Percentiles rank a stretch among this genome's conserved stretches.
Evolutionary conservation across 2,888 invertebrate genomes (phyloP).

Genomic region (Chrysina gloriosa): DNA sequence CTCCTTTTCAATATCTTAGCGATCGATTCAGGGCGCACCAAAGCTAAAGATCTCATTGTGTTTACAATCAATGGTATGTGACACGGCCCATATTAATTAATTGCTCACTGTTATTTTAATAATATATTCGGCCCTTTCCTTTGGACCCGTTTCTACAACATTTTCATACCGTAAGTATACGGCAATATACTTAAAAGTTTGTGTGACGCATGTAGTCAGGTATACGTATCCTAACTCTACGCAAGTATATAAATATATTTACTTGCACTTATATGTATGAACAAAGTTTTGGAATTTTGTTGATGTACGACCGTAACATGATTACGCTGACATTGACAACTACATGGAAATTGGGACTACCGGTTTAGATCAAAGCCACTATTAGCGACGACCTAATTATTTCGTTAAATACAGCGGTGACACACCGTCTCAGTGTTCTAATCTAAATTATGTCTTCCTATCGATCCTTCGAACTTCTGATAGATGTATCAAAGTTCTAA

Average conservation of each 20-base stretch:
- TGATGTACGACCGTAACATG: slow-evolving; percentile 12
- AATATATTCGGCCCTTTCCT: too few species aligned
- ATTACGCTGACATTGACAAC: slow-evolving; percentile 28
- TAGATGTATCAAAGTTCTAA: slow-evolving; percentile 56
- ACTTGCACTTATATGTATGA: neutral
- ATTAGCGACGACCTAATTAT: slow-evolving; percentile 34
- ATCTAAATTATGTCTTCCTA: slow-evolving; percentile 29
- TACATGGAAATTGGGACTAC: slow-evolving; percentile 26
- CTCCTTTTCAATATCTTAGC: too few species aligned
- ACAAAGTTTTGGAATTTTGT: neutral
- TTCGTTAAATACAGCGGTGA: slow-evolving; percentile 32
- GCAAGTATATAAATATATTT: neutral
- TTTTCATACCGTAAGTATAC: too few species aligned
- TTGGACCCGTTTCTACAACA: too few species aligned
- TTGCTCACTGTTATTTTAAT: too few species aligned
- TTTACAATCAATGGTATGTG: too few species aligned
- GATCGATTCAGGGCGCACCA: too few species aligned
- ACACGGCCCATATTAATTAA: too few species aligned
- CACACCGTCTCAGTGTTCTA: neutral
- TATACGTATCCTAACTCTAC: neutral
- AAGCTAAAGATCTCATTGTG: too few species aligned
- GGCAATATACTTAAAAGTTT: too few species aligned
- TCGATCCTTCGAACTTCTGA: slow-evolving; percentile 53
- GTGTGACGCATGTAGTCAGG: too few species aligned
- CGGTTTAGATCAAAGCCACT: slow-evolving; percentile 27